These are phyloP conservation scores for Diadromus collaris DNA, from an alignment of 2,888 invertebrate species.

Conservation along the genomic window DNA sequence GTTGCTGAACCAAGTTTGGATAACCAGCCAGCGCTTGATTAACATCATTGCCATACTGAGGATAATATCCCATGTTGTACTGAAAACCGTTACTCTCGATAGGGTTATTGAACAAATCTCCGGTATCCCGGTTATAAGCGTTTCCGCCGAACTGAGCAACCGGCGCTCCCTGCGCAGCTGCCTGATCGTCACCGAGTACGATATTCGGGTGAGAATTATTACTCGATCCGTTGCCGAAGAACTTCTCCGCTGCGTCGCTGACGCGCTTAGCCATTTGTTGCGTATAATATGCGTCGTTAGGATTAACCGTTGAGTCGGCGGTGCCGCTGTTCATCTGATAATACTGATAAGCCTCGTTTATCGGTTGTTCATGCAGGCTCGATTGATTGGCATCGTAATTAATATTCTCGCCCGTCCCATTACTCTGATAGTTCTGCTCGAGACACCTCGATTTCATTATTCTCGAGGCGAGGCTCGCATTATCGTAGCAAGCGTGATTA, in stretches of 20 bases:
- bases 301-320: conserved; percentile 50
- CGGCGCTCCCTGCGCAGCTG: conserved; percentile 1
- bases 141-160: conserved; percentile 21
- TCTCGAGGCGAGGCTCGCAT: conserved; percentile 12
- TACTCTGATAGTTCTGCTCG: conserved; percentile 41
- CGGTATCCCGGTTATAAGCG: conserved; percentile 34
- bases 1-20: conserved; percentile 36
- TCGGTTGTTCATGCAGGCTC: conserved; percentile 12
- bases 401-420: conserved; percentile 11
- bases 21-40: conserved; percentile 48
- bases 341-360: conserved; percentile 50
- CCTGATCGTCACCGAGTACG: conserved; percentile 18
- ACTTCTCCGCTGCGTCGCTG: conserved; percentile 55
- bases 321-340: conserved; percentile 56
- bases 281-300: conserved; percentile 62
- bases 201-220: conserved; percentile 8
- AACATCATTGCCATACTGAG: conserved; percentile 50
- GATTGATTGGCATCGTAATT: conserved; percentile 46
- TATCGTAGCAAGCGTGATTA: conserved; percentile 40
- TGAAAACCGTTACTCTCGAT: conserved; percentile 32
- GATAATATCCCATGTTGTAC: conserved; percentile 39
- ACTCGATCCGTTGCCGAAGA: conserved; percentile 39
- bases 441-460: conserved; percentile 32
- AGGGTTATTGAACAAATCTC: neutral
- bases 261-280: conserved; percentile 64